These are phyloP conservation scores for Manduca sexta DNA, from an alignment of 1,140 invertebrate species.

Conservation along the genomic window DNA sequence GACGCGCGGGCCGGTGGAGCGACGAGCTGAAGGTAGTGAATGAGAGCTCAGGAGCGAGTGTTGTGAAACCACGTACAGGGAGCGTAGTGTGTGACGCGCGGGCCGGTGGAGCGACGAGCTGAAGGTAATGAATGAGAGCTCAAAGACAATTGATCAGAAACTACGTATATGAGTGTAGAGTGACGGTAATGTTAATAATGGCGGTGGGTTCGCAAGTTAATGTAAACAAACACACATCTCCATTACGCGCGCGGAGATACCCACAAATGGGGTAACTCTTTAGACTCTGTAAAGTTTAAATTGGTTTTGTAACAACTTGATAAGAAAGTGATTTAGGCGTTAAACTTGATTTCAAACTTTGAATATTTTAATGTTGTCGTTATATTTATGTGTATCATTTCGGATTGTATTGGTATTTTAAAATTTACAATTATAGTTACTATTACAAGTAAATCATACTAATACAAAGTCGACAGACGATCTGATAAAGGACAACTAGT, in stretches of 20 bases:
- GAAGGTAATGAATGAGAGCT: no score
- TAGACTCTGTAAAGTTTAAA: slow-evolving; percentile 5
- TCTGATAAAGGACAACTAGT: background rate
- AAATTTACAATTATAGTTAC: background rate
- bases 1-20: no score
- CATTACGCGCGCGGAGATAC: background rate
- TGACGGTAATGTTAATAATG: no score
- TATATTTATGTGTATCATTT: background rate
- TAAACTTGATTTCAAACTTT: slow-evolving; percentile 3
- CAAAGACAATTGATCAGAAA: no score
- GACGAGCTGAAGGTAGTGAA: no score
- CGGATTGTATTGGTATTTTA: background rate
- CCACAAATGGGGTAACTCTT: slow-evolving; percentile 1
- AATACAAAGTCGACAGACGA: background rate
- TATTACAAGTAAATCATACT: background rate
- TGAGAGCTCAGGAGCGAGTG: no score
- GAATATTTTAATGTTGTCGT: slow-evolving; percentile 1
- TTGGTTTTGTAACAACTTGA: slow-evolving; percentile 5
- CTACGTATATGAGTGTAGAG: no score
- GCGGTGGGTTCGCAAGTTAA: no score
- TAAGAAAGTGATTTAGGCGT: slow-evolving; percentile 7
- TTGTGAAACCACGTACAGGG: no score
- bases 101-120: no score
- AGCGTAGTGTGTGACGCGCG: no score
- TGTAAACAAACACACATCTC: no score